These are phyloP conservation scores for Drosophila quinaria DNA, from an alignment of 2,888 invertebrate species.

Conservation along the genomic window DNA sequence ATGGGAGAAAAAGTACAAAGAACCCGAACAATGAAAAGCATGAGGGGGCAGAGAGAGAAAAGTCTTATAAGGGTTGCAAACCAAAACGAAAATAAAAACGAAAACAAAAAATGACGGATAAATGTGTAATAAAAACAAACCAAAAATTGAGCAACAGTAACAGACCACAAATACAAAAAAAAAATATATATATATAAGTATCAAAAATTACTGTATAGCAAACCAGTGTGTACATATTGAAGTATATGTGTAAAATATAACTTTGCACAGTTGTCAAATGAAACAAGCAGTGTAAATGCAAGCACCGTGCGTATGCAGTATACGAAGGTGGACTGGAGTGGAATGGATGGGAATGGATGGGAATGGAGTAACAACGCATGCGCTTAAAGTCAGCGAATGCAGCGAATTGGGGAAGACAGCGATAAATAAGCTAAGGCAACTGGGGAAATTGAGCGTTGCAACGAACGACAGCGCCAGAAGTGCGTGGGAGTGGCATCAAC, in stretches of 20 bases:
- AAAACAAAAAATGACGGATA: constrained; percentile 51
- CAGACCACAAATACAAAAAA: neutral
- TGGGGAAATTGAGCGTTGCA: constrained; percentile 43
- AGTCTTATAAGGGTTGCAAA: constrained; percentile 39
- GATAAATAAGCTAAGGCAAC: constrained; percentile 41
- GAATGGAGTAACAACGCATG: constrained; percentile 20
- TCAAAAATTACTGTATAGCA: neutral
- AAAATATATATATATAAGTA: too few species aligned
- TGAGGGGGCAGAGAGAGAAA: constrained; percentile 7
- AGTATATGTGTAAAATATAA: neutral
- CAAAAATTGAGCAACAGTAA: constrained; percentile 12
- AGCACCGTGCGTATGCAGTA: constrained; percentile 16
- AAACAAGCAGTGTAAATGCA: neutral
- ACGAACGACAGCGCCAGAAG: constrained; percentile 1
- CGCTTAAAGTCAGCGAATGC: constrained; percentile 30
- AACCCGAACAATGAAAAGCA: constrained; percentile 2
- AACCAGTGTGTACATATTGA: constrained; percentile 10
- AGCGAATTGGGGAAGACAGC: constrained; percentile 24
- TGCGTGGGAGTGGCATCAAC: constrained; percentile 49
- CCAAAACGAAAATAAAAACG: constrained; percentile 62
- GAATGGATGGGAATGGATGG: neutral
- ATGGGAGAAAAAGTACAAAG: constrained; percentile 28
- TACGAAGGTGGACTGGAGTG: neutral
- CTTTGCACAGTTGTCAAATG: neutral
- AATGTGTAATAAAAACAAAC: constrained; percentile 29